These are phyloP conservation scores for Digitonthophagus gazella DNA, from an alignment of 2,888 invertebrate species.

Conservation along the genomic window DNA sequence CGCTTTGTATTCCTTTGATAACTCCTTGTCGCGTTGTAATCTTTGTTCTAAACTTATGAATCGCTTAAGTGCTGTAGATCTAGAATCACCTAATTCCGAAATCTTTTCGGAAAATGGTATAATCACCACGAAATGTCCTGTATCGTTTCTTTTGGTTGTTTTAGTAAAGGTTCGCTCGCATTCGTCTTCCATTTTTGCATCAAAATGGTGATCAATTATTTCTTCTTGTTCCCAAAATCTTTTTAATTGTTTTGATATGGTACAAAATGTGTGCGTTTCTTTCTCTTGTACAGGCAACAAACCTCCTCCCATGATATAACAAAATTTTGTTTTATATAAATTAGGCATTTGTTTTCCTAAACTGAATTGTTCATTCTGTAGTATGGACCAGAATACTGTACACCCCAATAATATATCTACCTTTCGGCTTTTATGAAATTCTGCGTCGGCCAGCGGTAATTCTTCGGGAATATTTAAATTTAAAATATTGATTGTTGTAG, in stretches of 20 bases:
- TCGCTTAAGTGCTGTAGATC: slow-evolving; percentile 5
- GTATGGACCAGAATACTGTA: slow-evolving; percentile 10
- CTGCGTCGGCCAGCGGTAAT: slow-evolving; percentile 17
- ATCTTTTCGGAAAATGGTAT: slow-evolving; percentile 11
- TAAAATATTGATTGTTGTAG: background rate
- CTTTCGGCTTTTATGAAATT: slow-evolving; percentile 8
- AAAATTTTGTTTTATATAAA: slow-evolving; percentile 21
- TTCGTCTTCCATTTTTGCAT: background rate
- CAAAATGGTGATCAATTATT: background rate
- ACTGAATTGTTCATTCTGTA: background rate
- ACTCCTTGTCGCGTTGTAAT: background rate
- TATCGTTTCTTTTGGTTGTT: background rate
- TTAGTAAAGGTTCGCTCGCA: slow-evolving; percentile 11
- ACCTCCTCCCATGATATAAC: slow-evolving; percentile 14
- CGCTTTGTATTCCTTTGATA: background rate
- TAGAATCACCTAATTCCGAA: background rate
- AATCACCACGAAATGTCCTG: slow-evolving; percentile 4
- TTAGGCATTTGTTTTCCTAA: background rate
- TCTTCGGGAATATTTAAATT: slow-evolving; percentile 5
- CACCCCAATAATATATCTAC: slow-evolving; percentile 20
- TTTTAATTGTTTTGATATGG: background rate
- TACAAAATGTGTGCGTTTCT: background rate
- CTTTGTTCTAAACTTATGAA: slow-evolving; percentile 15
- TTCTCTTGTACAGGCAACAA: background rate
- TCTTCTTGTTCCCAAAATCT: slow-evolving; percentile 22